These are phyloP conservation scores for Morpho deidamia DNA, from an alignment of 2,888 invertebrate species.

Conservation along the genomic window DNA sequence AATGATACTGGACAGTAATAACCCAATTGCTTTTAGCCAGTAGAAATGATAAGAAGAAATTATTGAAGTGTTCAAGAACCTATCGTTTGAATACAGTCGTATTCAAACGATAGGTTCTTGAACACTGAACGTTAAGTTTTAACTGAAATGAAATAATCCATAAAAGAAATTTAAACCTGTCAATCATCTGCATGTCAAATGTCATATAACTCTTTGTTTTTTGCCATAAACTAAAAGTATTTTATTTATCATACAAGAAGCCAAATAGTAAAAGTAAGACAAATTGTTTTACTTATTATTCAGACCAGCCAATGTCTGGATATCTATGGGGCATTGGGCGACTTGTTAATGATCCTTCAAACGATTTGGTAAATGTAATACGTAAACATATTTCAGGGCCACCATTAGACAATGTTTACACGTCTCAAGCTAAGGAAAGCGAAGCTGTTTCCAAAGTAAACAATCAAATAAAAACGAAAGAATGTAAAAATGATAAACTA, in stretches of 20 bases:
- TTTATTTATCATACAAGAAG: too few relatives aligned
- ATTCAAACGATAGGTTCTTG: too few relatives aligned
- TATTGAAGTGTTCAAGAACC: background rate
- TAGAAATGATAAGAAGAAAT: background rate
- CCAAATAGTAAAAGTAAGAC: too few relatives aligned
- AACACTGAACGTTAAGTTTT: background rate
- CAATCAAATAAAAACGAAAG: background rate
- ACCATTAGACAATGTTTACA: background rate
- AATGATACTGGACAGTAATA: constrained; percentile 9
- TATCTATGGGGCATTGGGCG: constrained; percentile 51
- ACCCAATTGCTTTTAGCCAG: constrained; percentile 7
- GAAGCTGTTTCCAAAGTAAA: background rate
- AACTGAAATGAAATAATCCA: too few relatives aligned
- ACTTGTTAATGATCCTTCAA: constrained; percentile 51
- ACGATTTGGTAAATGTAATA: constrained; percentile 40
- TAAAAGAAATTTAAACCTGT: too few relatives aligned
- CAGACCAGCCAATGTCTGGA: constrained; percentile 34
- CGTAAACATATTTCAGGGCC: constrained; percentile 31
- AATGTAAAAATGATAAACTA: constrained; percentile 5
- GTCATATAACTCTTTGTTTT: too few relatives aligned
- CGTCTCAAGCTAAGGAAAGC: background rate
- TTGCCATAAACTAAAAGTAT: too few relatives aligned
- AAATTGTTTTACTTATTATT: too few relatives aligned
- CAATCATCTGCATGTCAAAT: too few relatives aligned
- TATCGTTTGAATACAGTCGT: too few relatives aligned